Evolutionary conservation across 2,797 vertebrate species (phyloP), one percentile per base, ranked within the genome.

Genomic region (Callimico goeldii): DNA sequence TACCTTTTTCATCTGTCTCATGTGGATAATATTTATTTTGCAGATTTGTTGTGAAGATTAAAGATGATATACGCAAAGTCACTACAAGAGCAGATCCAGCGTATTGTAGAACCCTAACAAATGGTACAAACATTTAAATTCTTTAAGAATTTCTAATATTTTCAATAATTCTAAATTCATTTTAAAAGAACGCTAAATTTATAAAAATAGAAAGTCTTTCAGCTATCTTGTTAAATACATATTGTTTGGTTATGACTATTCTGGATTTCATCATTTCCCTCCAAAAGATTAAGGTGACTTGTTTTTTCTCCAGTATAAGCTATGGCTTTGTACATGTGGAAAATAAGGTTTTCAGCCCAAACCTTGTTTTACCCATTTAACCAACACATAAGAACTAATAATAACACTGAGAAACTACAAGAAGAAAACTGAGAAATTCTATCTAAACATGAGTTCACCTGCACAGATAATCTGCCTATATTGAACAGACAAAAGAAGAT

Each of bases 351-450:
- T 91, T 79, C 24, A 75, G n/a, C 30, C 22, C 55, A 84, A 46
- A 88, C 24, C 52, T n/a, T 50, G 4, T 55, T 83, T 92, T 75
- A 79, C 43, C 26, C 41, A 57, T 46, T 72, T 91, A 76, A 55
- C 85, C 80, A 75, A 26, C 22, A 86, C 8, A 67, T 39, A 50
- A 28, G 17, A 91, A 84, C 36, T 81, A 79, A 55, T 80, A 92
- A 50, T 7, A 91, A 9, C 2, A 36, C n/a, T 64, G 28, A 88
- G 43, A 79, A 83, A 6, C 50, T 64, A 84, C n/a, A n/a, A 75
- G 52, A 90, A 96, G 19, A 4, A 95, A 91, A 97, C 22, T 41
- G 58, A 94, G 22, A 90, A 94, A 75, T 85, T 72, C 67, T 81
- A n/a, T 36, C 72, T 90, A 48, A 57, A 84, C 22, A 11, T 12